These are phyloP conservation scores for Etheostoma perlongum DNA, from an alignment of 2,797 vertebrate species.

Conservation along the genomic window DNA sequence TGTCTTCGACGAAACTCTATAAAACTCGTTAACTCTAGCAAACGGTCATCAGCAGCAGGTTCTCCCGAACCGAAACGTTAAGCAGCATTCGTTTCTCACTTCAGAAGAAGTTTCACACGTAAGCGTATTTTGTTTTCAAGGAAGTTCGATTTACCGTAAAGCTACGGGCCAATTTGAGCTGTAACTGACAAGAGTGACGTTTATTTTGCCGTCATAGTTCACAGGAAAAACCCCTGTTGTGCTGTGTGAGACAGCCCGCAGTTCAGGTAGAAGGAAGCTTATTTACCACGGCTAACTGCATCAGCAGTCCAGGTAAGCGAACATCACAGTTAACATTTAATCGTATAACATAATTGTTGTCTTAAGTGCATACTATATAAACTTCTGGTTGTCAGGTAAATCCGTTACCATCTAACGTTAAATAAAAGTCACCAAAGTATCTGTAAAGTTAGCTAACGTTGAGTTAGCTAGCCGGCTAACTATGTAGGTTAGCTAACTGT, in stretches of 20 bases:
- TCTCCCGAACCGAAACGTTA: no score
- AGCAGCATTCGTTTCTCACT: neutral
- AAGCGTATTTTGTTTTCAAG: constrained; percentile 7
- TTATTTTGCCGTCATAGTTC: neutral
- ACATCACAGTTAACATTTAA: neutral
- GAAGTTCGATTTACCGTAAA: constrained; percentile 3
- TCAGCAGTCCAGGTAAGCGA: constrained; percentile 38
- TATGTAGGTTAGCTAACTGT: no score
- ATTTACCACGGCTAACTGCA: neutral
- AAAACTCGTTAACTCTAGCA: fast-evolving
- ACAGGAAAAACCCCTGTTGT: neutral
- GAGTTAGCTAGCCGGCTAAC: no score
- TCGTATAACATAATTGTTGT: neutral
- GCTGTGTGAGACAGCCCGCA: no score
- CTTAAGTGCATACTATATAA: neutral
- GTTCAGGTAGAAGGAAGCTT: neutral
- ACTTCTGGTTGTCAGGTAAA: neutral
- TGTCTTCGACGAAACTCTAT: no score
- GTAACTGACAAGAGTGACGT: neutral
- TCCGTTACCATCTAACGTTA: neutral
- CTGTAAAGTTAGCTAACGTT: neutral
- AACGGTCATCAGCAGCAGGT: neutral
- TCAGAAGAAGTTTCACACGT: neutral
- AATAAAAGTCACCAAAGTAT: neutral
- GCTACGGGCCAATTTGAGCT: neutral